Evolutionary conservation across 2,888 invertebrate species (phyloP).

Genomic region (Bombyx huttoni): DNA sequence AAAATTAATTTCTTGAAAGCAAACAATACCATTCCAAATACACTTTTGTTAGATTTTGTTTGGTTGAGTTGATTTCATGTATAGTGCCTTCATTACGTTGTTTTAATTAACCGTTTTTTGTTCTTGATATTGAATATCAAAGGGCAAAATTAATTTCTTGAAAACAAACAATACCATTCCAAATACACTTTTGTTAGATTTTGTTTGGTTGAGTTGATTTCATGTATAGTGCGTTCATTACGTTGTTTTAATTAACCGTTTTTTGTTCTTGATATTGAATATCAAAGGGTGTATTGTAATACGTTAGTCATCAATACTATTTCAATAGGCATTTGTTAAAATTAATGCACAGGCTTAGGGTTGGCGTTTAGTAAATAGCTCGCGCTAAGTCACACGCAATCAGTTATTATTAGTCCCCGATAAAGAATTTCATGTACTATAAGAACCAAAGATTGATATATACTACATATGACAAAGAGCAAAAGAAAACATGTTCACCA

Average conservation of each 20-base stretch:
- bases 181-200: not conserved
- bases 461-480: no score
- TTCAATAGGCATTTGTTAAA: not conserved
- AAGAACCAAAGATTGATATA: no score
- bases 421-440: no score
- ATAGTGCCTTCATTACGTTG: not conserved
- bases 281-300: not conserved
- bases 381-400: no score
- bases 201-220: not conserved
- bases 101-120: not conserved
- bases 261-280: not conserved
- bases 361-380: not conserved
- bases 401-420: no score
- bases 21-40: not conserved
- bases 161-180: not conserved
- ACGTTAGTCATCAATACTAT: not conserved
- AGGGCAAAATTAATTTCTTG: not conserved
- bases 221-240: not conserved
- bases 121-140: not conserved
- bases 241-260: not conserved
- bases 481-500: no score
- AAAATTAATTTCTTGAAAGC: not conserved
- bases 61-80: not conserved
- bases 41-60: not conserved
- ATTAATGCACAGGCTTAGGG: not conserved